Percentiles rank a stretch among this genome's conserved stretches.
Evolutionary conservation across 2,797 vertebrate genomes (phyloP).

Genomic region (Brachyalestes nurse): DNA sequence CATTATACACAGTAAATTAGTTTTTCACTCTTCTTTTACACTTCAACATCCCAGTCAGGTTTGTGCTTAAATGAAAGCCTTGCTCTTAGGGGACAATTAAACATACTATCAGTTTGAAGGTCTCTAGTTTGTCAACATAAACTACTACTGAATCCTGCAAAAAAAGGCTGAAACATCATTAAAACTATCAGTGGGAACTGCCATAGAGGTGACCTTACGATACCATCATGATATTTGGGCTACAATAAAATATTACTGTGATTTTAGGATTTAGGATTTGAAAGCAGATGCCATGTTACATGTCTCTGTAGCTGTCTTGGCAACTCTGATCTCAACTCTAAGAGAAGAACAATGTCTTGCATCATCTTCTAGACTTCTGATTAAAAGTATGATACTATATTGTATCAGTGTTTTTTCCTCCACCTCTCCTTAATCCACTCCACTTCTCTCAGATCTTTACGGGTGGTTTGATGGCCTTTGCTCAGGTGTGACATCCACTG

Average conservation of each 20-base stretch:
- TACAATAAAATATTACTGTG: too few relatives aligned
- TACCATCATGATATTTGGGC: too few relatives aligned
- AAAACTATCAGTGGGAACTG: not conserved
- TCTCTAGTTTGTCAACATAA: constrained; percentile 9
- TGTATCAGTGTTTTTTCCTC: too few relatives aligned
- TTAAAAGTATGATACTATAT: too few relatives aligned
- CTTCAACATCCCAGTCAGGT: not conserved
- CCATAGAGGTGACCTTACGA: too few relatives aligned
- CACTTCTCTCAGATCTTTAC: constrained; percentile 24
- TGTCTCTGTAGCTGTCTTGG: too few relatives aligned
- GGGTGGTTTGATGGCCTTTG: constrained; percentile 24
- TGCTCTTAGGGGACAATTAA: not conserved
- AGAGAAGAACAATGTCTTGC: too few relatives aligned
- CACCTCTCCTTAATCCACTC: not conserved
- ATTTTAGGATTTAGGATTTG: too few relatives aligned
- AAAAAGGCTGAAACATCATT: not conserved
- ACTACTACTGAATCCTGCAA: constrained; percentile 3
- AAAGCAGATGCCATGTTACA: too few relatives aligned
- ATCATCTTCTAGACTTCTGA: too few relatives aligned
- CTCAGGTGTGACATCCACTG: constrained; percentile 37
- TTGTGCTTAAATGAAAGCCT: not conserved
- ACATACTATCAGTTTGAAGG: not conserved
- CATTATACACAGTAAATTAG: too few relatives aligned
- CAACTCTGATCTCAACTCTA: too few relatives aligned
- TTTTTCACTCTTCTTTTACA: not conserved